These are phyloP conservation scores for Zonotrichia leucophrys DNA, from an alignment of 2,113 vertebrate genomes.

Conservation along the genomic window DNA sequence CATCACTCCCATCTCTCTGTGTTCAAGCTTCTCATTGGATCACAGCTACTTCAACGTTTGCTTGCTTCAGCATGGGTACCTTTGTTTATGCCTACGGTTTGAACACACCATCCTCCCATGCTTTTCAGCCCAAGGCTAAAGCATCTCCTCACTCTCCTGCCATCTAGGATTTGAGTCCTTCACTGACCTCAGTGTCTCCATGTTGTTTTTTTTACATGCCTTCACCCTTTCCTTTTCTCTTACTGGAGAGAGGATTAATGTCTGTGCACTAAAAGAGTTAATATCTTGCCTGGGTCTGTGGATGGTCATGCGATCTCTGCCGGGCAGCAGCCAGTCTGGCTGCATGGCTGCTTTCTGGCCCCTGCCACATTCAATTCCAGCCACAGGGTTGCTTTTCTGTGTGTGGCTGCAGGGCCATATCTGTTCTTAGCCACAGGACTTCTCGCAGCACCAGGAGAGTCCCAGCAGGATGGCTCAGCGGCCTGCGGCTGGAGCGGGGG, in stretches of 20 bases:
- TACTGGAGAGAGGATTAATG: neutral
- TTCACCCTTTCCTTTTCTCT: neutral
- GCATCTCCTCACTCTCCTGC: neutral
- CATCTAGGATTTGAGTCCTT: neutral
- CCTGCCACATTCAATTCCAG: neutral
- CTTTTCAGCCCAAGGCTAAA: neutral
- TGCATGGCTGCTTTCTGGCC: neutral
- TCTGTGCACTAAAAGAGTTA: neutral
- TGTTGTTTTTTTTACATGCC: neutral
- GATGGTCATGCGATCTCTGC: neutral
- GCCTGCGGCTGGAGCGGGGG: neutral
- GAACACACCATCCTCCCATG: neutral
- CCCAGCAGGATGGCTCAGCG: neutral
- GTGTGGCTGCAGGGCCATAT: fast-evolving
- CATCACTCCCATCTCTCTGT: neutral
- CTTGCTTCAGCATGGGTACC: neutral
- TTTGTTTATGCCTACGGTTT: neutral
- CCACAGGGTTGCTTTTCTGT: fast-evolving
- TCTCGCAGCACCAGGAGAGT: neutral
- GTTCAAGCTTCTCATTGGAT: neutral
- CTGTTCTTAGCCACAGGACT: neutral
- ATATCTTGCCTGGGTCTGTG: too few species aligned
- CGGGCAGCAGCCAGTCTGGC: too few species aligned
- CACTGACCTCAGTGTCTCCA: too few species aligned
- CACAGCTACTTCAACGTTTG: neutral